Evolutionary conservation across 2,797 vertebrate species (phyloP), one percentile per base, ranked within the genome.

Genomic region (Scolopax rusticola): DNA sequence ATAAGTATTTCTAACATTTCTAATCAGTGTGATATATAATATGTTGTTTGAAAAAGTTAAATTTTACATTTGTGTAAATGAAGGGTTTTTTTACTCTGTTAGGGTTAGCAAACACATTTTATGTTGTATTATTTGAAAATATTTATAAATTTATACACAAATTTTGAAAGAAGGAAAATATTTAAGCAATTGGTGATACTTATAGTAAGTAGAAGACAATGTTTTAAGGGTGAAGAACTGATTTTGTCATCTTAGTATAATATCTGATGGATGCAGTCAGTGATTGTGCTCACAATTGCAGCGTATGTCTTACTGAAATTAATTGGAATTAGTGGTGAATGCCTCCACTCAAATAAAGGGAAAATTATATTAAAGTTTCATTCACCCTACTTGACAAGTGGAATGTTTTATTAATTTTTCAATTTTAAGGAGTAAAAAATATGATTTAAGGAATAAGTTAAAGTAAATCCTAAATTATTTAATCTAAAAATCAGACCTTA

Each of bases 31-130:
- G 4, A 8, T 54, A 11, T 70, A 21, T 28, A 77, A 67, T 56
- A 10, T 75, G 8, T 43, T 50, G 8, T 45, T 54, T 33, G 2
- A 38, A 70, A 63, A 73, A 28, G 7, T 3, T 53, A 64, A 40
- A 15, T 43, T 51, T 71, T 65, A 23, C 6, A 7, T 64, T 45
- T 82, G 11, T 90, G 24, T 20, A 76, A 76, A 30, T 54, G 1
- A 47, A 79, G 30, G 8, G 0, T 0, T 1, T 12, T 75, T 87
- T 59, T 38, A 23, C 5, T 50, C 8, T 54, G 12, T 45, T 63
- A 54, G 4, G 5, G 8, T 64, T 67, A 63, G 6, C 5, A 87
- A 86, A 73, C 6, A 56, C 5, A 20, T 41, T 79, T 67, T 25
- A 15, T 17, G 3, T 57, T 74, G 4, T 23, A 15, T 60, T 73